Percentiles rank a stretch among this genome's conserved stretches.
Evolutionary conservation across 2,113 vertebrate species (phyloP).

Genomic region (Zootoca vivipara): DNA sequence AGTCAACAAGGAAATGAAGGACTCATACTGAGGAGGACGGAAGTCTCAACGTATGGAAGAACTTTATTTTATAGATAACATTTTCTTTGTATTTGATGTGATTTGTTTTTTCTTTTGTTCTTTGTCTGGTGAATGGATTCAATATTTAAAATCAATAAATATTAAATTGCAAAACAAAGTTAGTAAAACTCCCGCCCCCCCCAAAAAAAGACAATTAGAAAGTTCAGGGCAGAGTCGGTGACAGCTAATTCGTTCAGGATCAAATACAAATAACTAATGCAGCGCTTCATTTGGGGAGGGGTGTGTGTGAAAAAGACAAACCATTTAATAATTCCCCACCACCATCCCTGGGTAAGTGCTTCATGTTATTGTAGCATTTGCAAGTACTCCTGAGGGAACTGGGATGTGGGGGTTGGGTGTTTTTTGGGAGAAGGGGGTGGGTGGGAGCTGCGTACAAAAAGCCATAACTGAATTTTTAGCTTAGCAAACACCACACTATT

Average conservation of each 20-base stretch:
- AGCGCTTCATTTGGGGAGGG: neutral
- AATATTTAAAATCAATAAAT: too few relatives aligned
- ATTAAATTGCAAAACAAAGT: too few relatives aligned
- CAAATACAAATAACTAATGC: neutral
- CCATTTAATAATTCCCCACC: accelerated
- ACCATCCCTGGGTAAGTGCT: neutral
- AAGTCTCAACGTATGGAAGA: too few relatives aligned
- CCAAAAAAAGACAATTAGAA: neutral
- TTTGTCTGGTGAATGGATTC: too few relatives aligned
- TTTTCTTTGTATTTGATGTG: too few relatives aligned
- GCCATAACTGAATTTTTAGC: neutral
- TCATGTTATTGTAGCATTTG: neutral
- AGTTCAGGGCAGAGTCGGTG: neutral
- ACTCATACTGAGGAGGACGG: too few relatives aligned
- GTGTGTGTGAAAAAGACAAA: neutral
- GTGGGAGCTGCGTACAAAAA: neutral
- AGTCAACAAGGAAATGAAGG: too few relatives aligned
- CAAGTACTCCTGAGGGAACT: neutral
- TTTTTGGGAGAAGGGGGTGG: neutral
- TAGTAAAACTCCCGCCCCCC: too few relatives aligned
- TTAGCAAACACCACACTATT: neutral
- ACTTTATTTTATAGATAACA: too few relatives aligned
- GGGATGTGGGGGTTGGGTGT: neutral
- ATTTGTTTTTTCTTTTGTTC: too few relatives aligned
- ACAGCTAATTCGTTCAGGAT: neutral